phyloP scores from a whole-genome alignment of 1,140 invertebrate genomes.

The Meteorus sp. region DNA sequence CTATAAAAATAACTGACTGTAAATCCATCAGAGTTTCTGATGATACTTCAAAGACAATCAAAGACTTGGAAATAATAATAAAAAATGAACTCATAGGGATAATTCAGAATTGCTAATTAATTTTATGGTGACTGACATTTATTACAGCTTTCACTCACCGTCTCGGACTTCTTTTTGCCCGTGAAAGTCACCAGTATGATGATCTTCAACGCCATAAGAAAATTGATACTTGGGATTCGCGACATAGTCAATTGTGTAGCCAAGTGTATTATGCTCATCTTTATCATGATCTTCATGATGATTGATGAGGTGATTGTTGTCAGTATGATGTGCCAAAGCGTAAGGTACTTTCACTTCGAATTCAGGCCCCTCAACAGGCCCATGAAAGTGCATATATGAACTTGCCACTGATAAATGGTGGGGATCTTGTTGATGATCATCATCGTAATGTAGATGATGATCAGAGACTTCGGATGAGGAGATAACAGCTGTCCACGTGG shows the following conservation, averaged over 20 bases:
- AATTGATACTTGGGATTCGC: constrained; percentile 69
- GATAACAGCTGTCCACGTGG: constrained; percentile 31
- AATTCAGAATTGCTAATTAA: background rate
- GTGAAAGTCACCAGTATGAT: constrained; percentile 67
- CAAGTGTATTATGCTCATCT: constrained; percentile 20
- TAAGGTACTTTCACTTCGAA: constrained; percentile 49
- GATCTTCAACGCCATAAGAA: constrained; percentile 71
- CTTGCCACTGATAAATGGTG: constrained; percentile 40
- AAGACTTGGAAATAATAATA: too few species aligned
- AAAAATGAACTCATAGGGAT: background rate
- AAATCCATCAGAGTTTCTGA: background rate
- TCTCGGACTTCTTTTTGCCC: constrained; percentile 60
- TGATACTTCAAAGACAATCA: background rate
- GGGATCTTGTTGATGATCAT: too few species aligned
- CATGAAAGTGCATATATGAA: constrained; percentile 51
- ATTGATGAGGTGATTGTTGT: constrained; percentile 35
- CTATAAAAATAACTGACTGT: constrained; percentile 31
- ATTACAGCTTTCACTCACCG: constrained; percentile 37
- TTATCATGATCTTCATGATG: constrained; percentile 29
- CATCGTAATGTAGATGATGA: constrained; percentile 33
- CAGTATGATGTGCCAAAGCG: constrained; percentile 31
- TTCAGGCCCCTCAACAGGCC: constrained; percentile 45
- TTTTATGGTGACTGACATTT: background rate
- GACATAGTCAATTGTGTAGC: constrained; percentile 40
- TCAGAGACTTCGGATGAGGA: constrained; percentile 30